Evolutionary conservation across 1,140 invertebrate species (phyloP), one percentile per base, ranked within the genome.

Genomic region (Drosophila bocki): DNA sequence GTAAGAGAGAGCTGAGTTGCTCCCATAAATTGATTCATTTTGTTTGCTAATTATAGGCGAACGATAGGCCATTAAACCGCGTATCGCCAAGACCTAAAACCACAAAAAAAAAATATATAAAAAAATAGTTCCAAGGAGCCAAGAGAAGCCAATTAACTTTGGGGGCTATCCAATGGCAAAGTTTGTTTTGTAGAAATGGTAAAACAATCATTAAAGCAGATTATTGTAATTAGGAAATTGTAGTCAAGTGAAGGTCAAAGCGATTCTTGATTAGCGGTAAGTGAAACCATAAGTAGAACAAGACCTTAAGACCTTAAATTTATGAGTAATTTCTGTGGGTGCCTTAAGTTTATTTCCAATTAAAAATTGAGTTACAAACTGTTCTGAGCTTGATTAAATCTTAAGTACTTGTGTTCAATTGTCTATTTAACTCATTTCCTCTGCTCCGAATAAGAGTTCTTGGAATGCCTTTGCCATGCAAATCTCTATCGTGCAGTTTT

Each of bases 161-260:
- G 54, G 41, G 61, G 61, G 39, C 45, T 32, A 45, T 26, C 48
- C 67, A 22, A 67, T 51, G 39, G 53, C 53, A 39, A 54, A 39
- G 53, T 56, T 75, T 75, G 47, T 42, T 62, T 62, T 56, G 44
- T 37, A 35, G 37, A 51, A 70, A 48, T 70, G 61, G 45, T 51
- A 61, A 71, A 86, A 82, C 82, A 78, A 85, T 85, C 82, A 74
- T 78, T 44, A 68, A 64, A 71, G 62, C 77, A 58, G 65, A 82
- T 86, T 87, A 87, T 82, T 58, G 63, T 82, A 59, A 65, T 75
- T 80, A 61, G 62, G 37, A 33, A 41, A 50, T 35, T 58, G 37
- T 61, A 77, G 45, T 53, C 22, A 41, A 37, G 44, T 54, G 32
- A 61, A 45, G 53, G 45, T 44, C 45, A 54, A 41, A 47, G 22